Evolutionary conservation across 2,888 invertebrate genomes (phyloP).

Genomic region (Dynastes maya): DNA sequence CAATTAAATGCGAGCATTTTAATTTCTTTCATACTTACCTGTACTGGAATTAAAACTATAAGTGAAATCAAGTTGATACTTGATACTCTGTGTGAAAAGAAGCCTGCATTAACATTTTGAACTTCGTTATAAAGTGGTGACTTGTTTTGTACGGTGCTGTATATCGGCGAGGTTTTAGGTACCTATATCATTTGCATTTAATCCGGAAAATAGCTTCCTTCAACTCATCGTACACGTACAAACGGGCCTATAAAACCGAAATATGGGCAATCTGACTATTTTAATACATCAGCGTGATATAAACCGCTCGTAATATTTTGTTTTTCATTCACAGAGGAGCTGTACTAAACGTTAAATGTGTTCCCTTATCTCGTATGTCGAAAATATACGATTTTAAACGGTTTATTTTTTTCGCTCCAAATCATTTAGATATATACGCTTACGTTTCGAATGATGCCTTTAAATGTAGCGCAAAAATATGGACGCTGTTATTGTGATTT

Average conservation of each 20-base stretch:
- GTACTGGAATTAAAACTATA: too few relatives aligned
- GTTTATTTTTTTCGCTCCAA: too few relatives aligned
- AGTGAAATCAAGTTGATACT: too few relatives aligned
- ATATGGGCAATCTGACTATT: conserved; percentile 46
- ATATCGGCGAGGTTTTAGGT: conserved; percentile 13
- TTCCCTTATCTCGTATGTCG: neutral
- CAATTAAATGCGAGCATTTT: too few relatives aligned
- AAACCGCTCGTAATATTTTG: conserved; percentile 42
- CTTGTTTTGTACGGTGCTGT: too few relatives aligned
- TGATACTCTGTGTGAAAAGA: neutral
- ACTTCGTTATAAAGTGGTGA: neutral
- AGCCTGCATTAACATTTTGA: neutral
- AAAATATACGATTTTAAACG: neutral
- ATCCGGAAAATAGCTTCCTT: conserved; percentile 47
- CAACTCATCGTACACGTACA: conserved; percentile 40
- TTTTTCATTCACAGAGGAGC: conserved; percentile 3
- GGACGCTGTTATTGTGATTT: too few relatives aligned
- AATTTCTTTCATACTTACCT: too few relatives aligned
- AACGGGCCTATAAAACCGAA: conserved; percentile 44
- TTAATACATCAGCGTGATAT: conserved; percentile 33
- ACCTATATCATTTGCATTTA: conserved; percentile 48
- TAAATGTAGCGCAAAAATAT: too few relatives aligned
- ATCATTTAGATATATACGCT: too few relatives aligned
- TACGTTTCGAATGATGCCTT: too few relatives aligned
- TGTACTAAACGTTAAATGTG: conserved; percentile 26